Conservation (phyloP, 2,797 vertebrate species). For the Numenius phaeopus region DNA sequence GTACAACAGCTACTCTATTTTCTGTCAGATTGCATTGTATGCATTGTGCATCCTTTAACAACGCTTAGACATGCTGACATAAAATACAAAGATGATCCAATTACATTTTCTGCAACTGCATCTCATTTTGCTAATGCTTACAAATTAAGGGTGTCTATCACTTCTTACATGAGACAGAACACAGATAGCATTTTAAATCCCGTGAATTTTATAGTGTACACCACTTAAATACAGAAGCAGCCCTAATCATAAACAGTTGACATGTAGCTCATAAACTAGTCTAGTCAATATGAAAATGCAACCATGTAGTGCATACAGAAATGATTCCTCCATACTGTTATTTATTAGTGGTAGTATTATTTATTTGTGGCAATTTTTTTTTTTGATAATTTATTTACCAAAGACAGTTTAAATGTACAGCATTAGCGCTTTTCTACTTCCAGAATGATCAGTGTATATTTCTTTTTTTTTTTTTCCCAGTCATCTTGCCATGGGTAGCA, state of each 20-base stretch:
- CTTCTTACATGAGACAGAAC: constrained; percentile 9
- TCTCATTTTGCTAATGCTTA: constrained; percentile 77
- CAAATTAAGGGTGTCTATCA: constrained; percentile 76
- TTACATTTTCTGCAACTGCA: constrained; percentile 68
- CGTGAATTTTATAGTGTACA: constrained; percentile 42
- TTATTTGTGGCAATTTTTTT: constrained; percentile 15
- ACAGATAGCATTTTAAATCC: constrained; percentile 47
- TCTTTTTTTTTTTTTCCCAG: not conserved
- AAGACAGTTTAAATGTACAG: not conserved
- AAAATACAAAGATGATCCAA: constrained; percentile 74
- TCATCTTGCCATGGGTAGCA: not conserved
- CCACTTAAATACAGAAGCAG: constrained; percentile 36
- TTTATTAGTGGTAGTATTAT: not conserved
- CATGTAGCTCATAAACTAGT: constrained; percentile 42
- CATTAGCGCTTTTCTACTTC: not conserved
- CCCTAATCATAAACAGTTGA: constrained; percentile 28
- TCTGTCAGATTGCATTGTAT: constrained; percentile 35
- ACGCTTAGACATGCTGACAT: constrained; percentile 55
- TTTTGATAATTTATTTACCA: not conserved
- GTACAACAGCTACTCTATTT: constrained; percentile 6
- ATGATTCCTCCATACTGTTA: not conserved
- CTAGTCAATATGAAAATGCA: constrained; percentile 60
- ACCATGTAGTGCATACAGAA: not conserved
- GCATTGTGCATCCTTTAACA: constrained; percentile 37
- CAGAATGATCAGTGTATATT: not conserved